Evolutionary conservation across 2,888 invertebrate species (phyloP).

Genomic region (Dione vanillae): DNA sequence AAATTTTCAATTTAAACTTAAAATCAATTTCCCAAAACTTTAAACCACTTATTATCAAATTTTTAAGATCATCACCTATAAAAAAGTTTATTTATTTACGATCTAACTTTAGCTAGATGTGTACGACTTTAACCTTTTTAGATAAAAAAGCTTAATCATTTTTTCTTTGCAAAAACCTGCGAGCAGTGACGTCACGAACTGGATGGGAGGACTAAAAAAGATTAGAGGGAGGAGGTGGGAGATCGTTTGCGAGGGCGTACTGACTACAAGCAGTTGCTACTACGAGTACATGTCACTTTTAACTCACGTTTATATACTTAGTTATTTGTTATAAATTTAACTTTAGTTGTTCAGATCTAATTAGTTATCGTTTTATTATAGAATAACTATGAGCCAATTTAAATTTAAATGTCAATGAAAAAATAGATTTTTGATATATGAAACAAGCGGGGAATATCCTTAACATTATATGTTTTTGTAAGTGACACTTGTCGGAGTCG

Average conservation of each 20-base stretch:
- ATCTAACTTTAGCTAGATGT: background rate
- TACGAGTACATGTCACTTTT: slow-evolving; percentile 52
- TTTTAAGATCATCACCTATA: too few species aligned
- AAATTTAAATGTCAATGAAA: background rate
- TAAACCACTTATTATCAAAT: too few species aligned
- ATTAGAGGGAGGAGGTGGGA: slow-evolving; percentile 68
- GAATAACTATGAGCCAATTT: background rate
- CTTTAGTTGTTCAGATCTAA: background rate
- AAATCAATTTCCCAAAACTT: too few species aligned
- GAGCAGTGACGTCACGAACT: slow-evolving; percentile 80
- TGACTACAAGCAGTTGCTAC: slow-evolving; percentile 61
- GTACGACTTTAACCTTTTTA: slow-evolving; percentile 31
- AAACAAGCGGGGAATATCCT: background rate
- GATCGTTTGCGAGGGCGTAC: slow-evolving; percentile 59
- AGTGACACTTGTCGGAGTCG: background rate
- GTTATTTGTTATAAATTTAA: background rate
- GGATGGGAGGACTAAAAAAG: slow-evolving; percentile 71
- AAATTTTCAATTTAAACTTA: too few species aligned
- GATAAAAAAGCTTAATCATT: slow-evolving; percentile 62
- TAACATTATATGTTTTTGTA: background rate
- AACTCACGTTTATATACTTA: slow-evolving; percentile 21
- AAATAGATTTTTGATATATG: background rate
- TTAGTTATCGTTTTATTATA: background rate
- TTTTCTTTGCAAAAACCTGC: slow-evolving; percentile 76
- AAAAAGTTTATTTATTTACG: slow-evolving; percentile 13